Percentiles rank a stretch among this genome's conserved stretches.
Evolutionary conservation across 2,888 invertebrate genomes (phyloP).

Genomic region (Ditula angustiorana): DNA sequence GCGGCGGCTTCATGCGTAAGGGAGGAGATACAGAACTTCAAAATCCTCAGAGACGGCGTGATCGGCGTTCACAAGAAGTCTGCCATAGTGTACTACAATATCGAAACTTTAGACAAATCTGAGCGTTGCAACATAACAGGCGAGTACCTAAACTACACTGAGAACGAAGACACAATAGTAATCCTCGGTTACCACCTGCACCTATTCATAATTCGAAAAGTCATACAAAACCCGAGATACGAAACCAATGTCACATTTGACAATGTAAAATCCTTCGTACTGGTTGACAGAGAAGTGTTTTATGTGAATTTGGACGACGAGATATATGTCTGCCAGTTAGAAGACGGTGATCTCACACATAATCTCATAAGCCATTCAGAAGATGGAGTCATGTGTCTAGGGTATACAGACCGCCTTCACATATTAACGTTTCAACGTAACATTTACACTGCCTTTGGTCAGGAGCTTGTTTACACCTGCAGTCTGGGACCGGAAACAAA

Average conservation of each 20-base stretch:
- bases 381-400: constrained; percentile 60
- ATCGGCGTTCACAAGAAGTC: constrained; percentile 63
- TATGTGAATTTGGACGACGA: constrained; percentile 59
- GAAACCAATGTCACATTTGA: constrained; percentile 51
- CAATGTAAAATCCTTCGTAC: constrained; percentile 58
- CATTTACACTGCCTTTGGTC: constrained; percentile 54
- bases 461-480: constrained; percentile 47
- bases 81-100: constrained; percentile 62
- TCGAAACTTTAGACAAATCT: constrained; percentile 52
- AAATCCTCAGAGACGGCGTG: constrained; percentile 56
- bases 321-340: constrained; percentile 53
- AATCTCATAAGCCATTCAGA: constrained; percentile 46
- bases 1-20: constrained; percentile 54
- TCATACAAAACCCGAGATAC: constrained; percentile 36
- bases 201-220: constrained; percentile 57
- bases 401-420: constrained; percentile 53
- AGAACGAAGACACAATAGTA: constrained; percentile 57
- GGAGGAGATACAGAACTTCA: constrained; percentile 62
- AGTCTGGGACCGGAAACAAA: constrained; percentile 52
- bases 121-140: constrained; percentile 54
- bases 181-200: constrained; percentile 54
- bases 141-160: constrained; percentile 59
- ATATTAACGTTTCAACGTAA: constrained; percentile 59
- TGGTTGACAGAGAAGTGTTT: constrained; percentile 54
- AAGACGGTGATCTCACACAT: constrained; percentile 42